Conservation (phyloP, 2,888 invertebrate genomes). For the Sepioteuthis lessoniana region DNA sequence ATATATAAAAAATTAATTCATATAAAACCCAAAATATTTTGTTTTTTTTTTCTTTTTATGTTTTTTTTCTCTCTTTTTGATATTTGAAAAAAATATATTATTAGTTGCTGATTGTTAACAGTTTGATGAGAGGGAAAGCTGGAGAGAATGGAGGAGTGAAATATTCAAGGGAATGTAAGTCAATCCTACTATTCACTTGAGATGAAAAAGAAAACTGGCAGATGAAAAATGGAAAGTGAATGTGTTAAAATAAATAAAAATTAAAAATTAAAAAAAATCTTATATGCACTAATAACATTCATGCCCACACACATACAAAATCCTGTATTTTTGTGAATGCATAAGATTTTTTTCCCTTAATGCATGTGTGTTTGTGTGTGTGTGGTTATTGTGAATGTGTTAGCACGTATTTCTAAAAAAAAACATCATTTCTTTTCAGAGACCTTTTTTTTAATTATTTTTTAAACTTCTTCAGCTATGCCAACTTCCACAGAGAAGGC, state of each 20-base stretch:
- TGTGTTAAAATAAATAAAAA: neutral
- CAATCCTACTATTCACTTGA: neutral
- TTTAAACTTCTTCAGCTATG: neutral
- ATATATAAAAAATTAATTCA: neutral
- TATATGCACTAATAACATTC: neutral
- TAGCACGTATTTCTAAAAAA: neutral
- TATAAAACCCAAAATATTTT: constrained; percentile 11
- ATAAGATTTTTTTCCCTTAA: neutral
- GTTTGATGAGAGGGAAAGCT: neutral
- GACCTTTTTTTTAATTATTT: neutral
- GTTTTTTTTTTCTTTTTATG: neutral
- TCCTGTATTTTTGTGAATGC: neutral
- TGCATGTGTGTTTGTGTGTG: neutral
- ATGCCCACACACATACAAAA: neutral
- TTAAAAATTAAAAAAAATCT: neutral
- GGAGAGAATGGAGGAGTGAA: neutral
- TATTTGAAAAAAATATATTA: constrained; percentile 15
- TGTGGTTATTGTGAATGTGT: neutral
- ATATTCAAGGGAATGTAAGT: neutral
- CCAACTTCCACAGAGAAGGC: constrained; percentile 23
- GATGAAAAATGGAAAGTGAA: neutral
- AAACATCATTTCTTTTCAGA: neutral
- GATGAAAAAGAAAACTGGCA: neutral
- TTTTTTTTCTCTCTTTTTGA: neutral
- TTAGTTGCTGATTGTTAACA: constrained; percentile 8